phyloP scores from a whole-genome alignment of 2,888 invertebrate genomes.

The Acleris laterana region DNA sequence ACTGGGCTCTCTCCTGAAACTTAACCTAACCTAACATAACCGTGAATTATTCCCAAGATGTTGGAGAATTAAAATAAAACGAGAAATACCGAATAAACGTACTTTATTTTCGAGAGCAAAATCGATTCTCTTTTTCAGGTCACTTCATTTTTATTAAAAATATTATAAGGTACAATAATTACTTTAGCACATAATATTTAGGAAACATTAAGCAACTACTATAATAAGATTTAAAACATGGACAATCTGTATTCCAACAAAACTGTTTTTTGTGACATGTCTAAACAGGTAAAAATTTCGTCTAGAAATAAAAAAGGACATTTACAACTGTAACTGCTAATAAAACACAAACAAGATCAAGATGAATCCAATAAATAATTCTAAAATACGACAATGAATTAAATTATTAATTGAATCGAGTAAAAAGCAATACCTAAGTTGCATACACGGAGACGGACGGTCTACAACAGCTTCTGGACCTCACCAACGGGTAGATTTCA shows the following conservation, averaged over 20 bases:
- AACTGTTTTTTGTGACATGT: slow-evolving; percentile 19
- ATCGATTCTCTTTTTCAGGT: slow-evolving; percentile 60
- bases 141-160: slow-evolving; percentile 79
- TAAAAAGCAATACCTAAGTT: slow-evolving; percentile 7
- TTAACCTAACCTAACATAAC: too few species aligned
- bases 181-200: slow-evolving; percentile 32
- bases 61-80: not conserved
- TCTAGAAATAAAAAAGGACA: slow-evolving; percentile 27
- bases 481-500: not conserved
- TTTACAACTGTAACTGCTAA: slow-evolving; percentile 45
- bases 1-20: too few species aligned
- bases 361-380: slow-evolving; percentile 56
- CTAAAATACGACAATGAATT: slow-evolving; percentile 42
- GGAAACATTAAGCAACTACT: slow-evolving; percentile 22
- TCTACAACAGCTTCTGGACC: slow-evolving; percentile 22
- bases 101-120: slow-evolving; percentile 70
- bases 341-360: slow-evolving; percentile 51
- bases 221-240: slow-evolving; percentile 19
- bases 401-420: slow-evolving; percentile 42
- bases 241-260: not conserved
- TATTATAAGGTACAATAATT: slow-evolving; percentile 33
- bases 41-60: too few species aligned
- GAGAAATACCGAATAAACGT: slow-evolving; percentile 37
- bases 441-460: slow-evolving; percentile 27
- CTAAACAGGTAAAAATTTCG: slow-evolving; percentile 9